Conservation (phyloP, 2,888 invertebrate species). For the Choreutis nemorana region DNA sequence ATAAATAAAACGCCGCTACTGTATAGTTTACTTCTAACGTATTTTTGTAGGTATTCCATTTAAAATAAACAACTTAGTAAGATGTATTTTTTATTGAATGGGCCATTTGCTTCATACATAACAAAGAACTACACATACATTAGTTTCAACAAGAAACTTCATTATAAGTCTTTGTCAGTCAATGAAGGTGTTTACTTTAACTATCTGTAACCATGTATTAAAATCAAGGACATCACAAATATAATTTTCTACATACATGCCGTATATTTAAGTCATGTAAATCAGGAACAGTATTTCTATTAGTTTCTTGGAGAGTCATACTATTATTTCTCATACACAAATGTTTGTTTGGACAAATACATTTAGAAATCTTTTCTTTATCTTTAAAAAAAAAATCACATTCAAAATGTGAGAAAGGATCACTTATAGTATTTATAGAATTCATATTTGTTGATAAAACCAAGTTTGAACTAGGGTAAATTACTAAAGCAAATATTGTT, state of each 20-base stretch:
- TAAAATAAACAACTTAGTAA: too few species aligned
- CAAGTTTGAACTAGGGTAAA: conserved; percentile 85
- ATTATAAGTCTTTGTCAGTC: neutral
- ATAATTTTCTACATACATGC: conserved; percentile 69
- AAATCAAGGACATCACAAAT: too few species aligned
- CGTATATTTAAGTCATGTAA: conserved; percentile 74
- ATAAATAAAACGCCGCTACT: too few species aligned
- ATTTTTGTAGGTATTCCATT: too few species aligned
- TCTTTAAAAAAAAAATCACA: conserved; percentile 17
- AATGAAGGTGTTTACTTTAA: neutral
- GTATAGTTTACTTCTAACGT: too few species aligned
- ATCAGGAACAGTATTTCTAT: conserved; percentile 61
- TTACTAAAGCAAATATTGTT: conserved; percentile 78
- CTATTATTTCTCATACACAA: conserved; percentile 53
- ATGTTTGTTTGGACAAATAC: conserved; percentile 53
- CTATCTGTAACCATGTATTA: too few species aligned
- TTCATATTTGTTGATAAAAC: conserved; percentile 75
- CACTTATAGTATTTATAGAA: conserved; percentile 70
- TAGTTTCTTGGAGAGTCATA: conserved; percentile 29
- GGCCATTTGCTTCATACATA: neutral
- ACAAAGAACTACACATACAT: neutral
- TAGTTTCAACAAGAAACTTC: neutral
- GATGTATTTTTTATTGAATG: neutral
- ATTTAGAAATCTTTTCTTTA: conserved; percentile 20
- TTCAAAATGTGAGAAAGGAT: conserved; percentile 48